Evolutionary conservation across 2,113 vertebrate genomes (phyloP).

Genomic region (Hemibagrus wyckioides): DNA sequence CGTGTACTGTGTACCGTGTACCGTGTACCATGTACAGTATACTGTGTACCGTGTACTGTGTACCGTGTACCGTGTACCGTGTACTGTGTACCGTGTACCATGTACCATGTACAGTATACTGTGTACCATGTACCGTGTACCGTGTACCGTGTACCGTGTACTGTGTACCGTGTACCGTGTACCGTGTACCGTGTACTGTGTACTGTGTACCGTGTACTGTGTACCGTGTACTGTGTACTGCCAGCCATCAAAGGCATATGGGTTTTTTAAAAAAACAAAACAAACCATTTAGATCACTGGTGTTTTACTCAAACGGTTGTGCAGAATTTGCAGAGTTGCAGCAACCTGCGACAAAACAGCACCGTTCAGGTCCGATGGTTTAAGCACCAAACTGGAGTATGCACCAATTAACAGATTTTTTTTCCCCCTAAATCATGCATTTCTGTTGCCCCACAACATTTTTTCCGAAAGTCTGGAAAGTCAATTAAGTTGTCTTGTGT

Average conservation of each 20-base stretch:
- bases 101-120: too few relatives aligned
- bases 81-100: too few relatives aligned
- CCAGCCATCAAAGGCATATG: background rate
- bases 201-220: too few relatives aligned
- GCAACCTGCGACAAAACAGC: background rate
- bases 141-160: too few relatives aligned
- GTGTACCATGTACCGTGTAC: too few relatives aligned
- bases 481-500: background rate
- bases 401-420: background rate
- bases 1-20: too few relatives aligned
- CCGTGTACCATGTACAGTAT: too few relatives aligned
- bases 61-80: too few relatives aligned
- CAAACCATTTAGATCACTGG: background rate
- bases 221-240: too few relatives aligned
- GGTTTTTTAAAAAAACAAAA: constrained; percentile 5
- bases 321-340: background rate
- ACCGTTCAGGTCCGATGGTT: background rate
- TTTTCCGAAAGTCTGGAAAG: background rate
- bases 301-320: background rate
- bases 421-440: background rate
- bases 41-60: too few relatives aligned
- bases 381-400: background rate
- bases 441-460: background rate
- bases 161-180: too few relatives aligned
- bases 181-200: too few relatives aligned